A percentile compares a stretch with the other conserved stretches of the same genome.
These are phyloP conservation scores for Platanista minor DNA, from an alignment of 2,113 vertebrate genomes.

Conservation along the genomic window DNA sequence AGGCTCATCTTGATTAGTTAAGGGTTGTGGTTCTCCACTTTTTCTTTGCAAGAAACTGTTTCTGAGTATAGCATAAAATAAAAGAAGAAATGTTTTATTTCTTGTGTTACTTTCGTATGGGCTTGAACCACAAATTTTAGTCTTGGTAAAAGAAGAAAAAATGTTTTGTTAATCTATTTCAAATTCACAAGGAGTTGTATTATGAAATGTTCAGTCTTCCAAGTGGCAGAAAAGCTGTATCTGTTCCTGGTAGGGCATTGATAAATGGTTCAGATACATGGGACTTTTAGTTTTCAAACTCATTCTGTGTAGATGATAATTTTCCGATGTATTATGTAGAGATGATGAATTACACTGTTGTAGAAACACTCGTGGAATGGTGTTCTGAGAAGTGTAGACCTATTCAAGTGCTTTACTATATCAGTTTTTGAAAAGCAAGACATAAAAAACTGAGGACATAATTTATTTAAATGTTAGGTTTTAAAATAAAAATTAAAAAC, in stretches of 20 bases:
- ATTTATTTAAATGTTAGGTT: constrained; percentile 47
- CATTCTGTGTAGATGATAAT: constrained; percentile 47
- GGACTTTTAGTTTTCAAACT: constrained; percentile 53
- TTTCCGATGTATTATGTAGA: constrained; percentile 28
- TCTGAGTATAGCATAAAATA: constrained; percentile 56
- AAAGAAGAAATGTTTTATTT: constrained; percentile 58
- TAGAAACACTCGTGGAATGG: constrained; percentile 44
- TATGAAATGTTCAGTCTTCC: constrained; percentile 61
- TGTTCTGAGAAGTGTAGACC: constrained; percentile 54
- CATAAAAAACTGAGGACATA: constrained; percentile 15
- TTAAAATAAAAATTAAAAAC: constrained; percentile 33
- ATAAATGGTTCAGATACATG: constrained; percentile 47
- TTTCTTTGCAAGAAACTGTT: constrained; percentile 60
- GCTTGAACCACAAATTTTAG: constrained; percentile 63
- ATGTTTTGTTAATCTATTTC: constrained; percentile 58
- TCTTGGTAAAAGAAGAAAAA: constrained; percentile 53
- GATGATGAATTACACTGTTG: constrained; percentile 51
- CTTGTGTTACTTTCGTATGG: constrained; percentile 49
- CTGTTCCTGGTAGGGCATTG: constrained; percentile 26
- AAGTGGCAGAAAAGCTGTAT: constrained; percentile 9
- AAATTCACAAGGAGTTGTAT: constrained; percentile 47
- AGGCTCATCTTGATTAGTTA: constrained; percentile 74
- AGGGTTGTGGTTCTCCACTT: constrained; percentile 57
- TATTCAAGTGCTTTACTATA: constrained; percentile 50
- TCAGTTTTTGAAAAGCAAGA: constrained; percentile 54